These are phyloP conservation scores for Oligia latruncula DNA, from an alignment of 2,888 invertebrate species.

Conservation along the genomic window DNA sequence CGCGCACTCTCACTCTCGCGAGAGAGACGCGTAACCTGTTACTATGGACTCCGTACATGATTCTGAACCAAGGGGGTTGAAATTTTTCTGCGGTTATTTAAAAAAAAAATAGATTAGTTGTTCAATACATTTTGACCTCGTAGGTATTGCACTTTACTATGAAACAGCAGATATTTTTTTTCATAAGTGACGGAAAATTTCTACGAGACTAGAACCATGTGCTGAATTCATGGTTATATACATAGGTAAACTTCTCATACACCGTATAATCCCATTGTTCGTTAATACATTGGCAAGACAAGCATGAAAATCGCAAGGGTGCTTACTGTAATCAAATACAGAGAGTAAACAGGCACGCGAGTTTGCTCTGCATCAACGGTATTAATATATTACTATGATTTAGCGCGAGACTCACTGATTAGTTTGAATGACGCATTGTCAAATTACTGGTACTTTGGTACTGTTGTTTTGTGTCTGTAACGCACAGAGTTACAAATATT, in stretches of 20 bases:
- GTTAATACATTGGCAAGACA: conserved; percentile 64
- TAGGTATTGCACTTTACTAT: no score
- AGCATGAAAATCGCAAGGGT: conserved; percentile 69
- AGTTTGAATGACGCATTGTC: conserved; percentile 8
- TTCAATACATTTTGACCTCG: no score
- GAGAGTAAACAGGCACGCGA: conserved; percentile 56
- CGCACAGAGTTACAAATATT: not conserved
- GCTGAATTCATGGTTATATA: not conserved
- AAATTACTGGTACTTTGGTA: not conserved
- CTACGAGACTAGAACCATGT: not conserved
- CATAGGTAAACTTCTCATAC: conserved; percentile 5
- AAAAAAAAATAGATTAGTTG: no score
- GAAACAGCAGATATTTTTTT: not conserved
- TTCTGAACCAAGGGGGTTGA: no score
- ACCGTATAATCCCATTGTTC: conserved; percentile 51
- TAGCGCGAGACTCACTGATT: conserved; percentile 39
- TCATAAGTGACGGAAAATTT: not conserved
- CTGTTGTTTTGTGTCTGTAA: not conserved
- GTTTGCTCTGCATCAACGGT: conserved; percentile 57
- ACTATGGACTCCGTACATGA: no score
- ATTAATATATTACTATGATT: conserved; percentile 61
- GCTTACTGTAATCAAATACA: conserved; percentile 69
- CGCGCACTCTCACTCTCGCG: no score
- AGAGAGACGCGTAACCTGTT: no score
- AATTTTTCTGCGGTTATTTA: no score